Percentiles rank a stretch among this genome's conserved stretches.
These are phyloP conservation scores for Rhabdophis nuchalis DNA, from an alignment of 2,797 vertebrate species.

Conservation along the genomic window DNA sequence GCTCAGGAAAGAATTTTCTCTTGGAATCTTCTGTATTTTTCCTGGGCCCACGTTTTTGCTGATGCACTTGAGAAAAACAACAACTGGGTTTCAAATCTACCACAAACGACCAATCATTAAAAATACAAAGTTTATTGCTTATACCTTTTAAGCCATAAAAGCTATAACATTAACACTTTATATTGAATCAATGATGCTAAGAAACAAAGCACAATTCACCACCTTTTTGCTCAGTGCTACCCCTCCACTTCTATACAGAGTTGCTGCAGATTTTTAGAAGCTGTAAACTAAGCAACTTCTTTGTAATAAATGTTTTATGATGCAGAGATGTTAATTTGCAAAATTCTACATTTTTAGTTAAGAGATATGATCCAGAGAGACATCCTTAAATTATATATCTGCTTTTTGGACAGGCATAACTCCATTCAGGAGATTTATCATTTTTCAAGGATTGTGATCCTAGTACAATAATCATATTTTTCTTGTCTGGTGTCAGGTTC, in stretches of 20 bases:
- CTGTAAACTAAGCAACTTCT: background rate
- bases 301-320: background rate
- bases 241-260: background rate
- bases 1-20: constrained; percentile 77
- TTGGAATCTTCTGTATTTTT: constrained; percentile 72
- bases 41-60: constrained; percentile 78
- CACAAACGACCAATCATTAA: background rate
- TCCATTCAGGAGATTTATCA: background rate
- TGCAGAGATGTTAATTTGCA: background rate
- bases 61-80: constrained; percentile 72
- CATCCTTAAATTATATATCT: background rate
- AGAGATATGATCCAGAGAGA: background rate
- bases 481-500: background rate
- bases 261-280: background rate
- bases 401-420: background rate
- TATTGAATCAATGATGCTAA: background rate
- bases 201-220: background rate
- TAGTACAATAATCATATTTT: background rate
- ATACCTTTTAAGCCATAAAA: background rate
- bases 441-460: background rate
- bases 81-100: background rate
- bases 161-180: background rate
- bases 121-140: background rate
- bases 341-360: background rate
- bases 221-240: background rate